Evolutionary conservation across 1,140 invertebrate species (phyloP), one percentile per base, ranked within the genome.

Genomic region (Lordiphosa mommai): DNA sequence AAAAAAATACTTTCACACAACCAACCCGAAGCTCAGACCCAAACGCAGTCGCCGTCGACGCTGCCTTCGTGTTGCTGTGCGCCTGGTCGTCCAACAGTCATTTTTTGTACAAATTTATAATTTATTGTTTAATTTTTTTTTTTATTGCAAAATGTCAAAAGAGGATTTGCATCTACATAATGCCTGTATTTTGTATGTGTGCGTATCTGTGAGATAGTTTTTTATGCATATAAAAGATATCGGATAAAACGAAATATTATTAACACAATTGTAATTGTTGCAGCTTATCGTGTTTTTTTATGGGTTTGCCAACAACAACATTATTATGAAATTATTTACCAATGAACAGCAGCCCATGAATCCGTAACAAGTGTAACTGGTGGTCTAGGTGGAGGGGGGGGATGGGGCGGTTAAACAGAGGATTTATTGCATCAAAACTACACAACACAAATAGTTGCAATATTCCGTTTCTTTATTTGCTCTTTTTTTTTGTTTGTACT

Each of bases 81-180:
- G 72, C 77, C 77, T 84, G 79, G 49, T 84, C 63, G 36, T 17
- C 50, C 44, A 69, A 79, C 79, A 84, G 79, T 84, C 77, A 84
- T 84, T 84, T 84, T 85, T 85, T 84, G 77, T 84, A 84, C 77
- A 84, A 84, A 84, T 84, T 85, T 84, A 84, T 84, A 84, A 84
- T 85, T 84, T 85, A 84, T 84, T 84, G 77, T 84, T 84, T 84
- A 84, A 84, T 84, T 85, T 82, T 77, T 23, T 23, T 23, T 84
- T 82, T 82, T 82, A 82, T 82, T 82, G 77, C 76, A 68, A 76
- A 76, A 71, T 80, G 74, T 67, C 76, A 66, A 64, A 61, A 29
- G 36, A 32, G 14, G 40, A 23, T n/a, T 29, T 8, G 17, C 34
- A 14, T 38, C 14, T 47, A 6, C 13, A 6, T 13, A 16, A n/a